These are phyloP conservation scores for Drosophila greeni DNA, from an alignment of 2,888 invertebrate genomes.

Conservation along the genomic window DNA sequence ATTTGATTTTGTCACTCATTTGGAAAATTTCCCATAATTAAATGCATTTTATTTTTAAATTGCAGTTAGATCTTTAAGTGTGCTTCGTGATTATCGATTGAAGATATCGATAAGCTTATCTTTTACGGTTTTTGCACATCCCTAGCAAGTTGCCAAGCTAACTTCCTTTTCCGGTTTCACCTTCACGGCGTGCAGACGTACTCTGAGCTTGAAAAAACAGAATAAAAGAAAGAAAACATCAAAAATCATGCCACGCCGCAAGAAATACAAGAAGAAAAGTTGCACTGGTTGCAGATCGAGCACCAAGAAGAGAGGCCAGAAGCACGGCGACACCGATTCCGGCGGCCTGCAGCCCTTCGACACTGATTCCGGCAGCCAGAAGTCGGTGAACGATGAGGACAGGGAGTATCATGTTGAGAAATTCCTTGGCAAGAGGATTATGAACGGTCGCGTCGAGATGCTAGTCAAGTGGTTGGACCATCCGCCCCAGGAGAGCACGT, in stretches of 20 bases:
- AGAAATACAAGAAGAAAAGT: no score
- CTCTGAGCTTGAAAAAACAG: not conserved
- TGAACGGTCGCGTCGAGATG: not conserved
- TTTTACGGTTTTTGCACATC: not conserved
- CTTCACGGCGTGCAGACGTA: not conserved
- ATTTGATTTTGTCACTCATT: slow-evolving; percentile 46
- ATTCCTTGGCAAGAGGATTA: not conserved
- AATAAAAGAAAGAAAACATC: no score
- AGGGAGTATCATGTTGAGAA: not conserved
- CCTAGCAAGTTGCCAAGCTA: not conserved
- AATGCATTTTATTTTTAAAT: no score
- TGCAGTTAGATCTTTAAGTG: no score
- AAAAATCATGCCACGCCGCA: not conserved
- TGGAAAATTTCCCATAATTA: not conserved
- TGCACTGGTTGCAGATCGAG: no score
- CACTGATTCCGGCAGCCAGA: no score
- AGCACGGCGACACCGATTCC: no score
- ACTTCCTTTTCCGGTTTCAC: not conserved
- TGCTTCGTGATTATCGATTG: not conserved
- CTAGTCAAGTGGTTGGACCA: not conserved
- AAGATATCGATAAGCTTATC: not conserved
- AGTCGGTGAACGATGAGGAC: no score
- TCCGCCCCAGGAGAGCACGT: not conserved
- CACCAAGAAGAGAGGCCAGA: no score
- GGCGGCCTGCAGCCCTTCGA: no score